These are phyloP conservation scores for Oxystoma pomonae DNA, from an alignment of 2,888 invertebrate species.

Conservation along the genomic window DNA sequence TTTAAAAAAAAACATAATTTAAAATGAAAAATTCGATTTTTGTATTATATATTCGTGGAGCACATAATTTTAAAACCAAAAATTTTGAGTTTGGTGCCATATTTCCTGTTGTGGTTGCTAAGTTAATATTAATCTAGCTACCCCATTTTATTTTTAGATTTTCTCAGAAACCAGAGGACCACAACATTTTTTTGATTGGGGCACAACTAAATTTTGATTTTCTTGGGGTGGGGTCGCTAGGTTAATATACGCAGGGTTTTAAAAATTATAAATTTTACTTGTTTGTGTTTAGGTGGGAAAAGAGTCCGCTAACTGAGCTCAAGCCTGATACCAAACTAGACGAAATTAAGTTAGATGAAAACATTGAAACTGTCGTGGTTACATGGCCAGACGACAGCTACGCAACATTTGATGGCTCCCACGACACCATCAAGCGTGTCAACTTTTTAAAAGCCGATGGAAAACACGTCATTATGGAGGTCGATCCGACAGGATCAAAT, in stretches of 20 bases:
- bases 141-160: no score
- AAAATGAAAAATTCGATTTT: no score
- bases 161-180: no score
- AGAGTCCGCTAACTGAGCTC: slow-evolving; percentile 70
- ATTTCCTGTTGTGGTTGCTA: no score
- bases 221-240: no score
- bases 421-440: slow-evolving; percentile 44
- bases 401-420: slow-evolving; percentile 54
- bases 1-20: no score
- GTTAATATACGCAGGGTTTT: background rate
- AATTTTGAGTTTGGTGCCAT: no score
- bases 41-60: no score
- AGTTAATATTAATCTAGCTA: no score
- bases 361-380: slow-evolving; percentile 63
- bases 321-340: slow-evolving; percentile 41
- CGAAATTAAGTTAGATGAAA: slow-evolving; percentile 42
- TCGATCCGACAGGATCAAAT: slow-evolving; percentile 71
- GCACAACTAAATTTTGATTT: background rate
- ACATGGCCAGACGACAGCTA: slow-evolving; percentile 59
- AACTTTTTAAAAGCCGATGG: background rate
- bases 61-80: no score
- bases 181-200: no score
- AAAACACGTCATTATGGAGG: background rate
- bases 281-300: slow-evolving; percentile 70
- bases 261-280: background rate